Conservation (phyloP, 2,888 invertebrate species). For the Lampropteryx suffumata region DNA sequence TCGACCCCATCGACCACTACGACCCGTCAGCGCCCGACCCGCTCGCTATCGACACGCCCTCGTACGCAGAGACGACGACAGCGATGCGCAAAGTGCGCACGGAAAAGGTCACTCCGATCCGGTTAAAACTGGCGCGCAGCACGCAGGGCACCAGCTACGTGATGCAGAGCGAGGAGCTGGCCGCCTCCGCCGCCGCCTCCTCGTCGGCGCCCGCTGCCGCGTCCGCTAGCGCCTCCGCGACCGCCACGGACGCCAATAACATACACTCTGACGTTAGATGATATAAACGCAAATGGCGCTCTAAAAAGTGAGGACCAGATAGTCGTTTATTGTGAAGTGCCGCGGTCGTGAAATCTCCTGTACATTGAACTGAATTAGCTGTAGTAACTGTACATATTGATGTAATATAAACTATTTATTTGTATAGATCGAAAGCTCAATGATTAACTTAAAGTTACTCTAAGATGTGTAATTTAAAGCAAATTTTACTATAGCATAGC, state of each 20-base stretch:
- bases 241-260: conserved; percentile 27
- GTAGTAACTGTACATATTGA: conserved; percentile 63
- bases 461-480: conserved; percentile 69
- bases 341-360: conserved; percentile 51
- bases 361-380: conserved; percentile 48
- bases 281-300: conserved; percentile 76
- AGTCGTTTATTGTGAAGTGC: conserved; percentile 15
- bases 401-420: conserved; percentile 72
- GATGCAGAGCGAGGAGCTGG: conserved; percentile 74
- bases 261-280: conserved; percentile 95
- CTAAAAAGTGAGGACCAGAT: conserved; percentile 20
- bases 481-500: conserved; percentile 65
- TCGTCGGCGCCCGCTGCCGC: conserved; percentile 35
- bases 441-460: conserved; percentile 78
- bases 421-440: conserved; percentile 82
- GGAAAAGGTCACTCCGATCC: conserved; percentile 89
- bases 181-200: conserved; percentile 11
- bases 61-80: conserved; percentile 64
- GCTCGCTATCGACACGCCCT: conserved; percentile 70
- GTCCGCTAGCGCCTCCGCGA: conserved; percentile 17
- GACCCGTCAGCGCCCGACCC: conserved; percentile 74
- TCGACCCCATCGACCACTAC: conserved; percentile 70
- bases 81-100: conserved; percentile 83
- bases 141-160: conserved; percentile 89
- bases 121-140: conserved; percentile 92